Percentiles rank a stretch among this genome's conserved stretches.
Evolutionary conservation across 1,140 invertebrate species (phyloP).

Genomic region (Bicyclus anynana): DNA sequence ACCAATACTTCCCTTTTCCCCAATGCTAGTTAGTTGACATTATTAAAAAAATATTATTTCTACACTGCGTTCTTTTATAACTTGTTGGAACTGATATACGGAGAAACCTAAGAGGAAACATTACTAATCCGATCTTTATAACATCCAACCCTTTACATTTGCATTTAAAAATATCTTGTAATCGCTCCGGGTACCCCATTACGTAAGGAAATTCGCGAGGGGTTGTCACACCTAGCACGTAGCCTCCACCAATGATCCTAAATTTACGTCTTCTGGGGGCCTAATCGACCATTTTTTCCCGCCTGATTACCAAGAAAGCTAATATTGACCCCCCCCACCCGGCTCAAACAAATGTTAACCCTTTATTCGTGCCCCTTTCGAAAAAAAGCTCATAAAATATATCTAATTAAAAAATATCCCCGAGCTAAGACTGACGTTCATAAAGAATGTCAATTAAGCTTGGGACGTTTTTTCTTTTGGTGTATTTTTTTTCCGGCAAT

Average conservation of each 20-base stretch:
- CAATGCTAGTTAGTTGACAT: too few relatives aligned
- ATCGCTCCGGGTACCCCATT: conserved; percentile 38
- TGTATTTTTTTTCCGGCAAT: conserved; percentile 57
- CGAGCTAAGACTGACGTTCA: conserved; percentile 73
- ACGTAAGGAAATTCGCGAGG: conserved; percentile 29
- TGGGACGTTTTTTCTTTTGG: conserved; percentile 58
- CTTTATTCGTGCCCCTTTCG: conserved; percentile 67
- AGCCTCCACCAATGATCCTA: conserved; percentile 61
- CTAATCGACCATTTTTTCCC: conserved; percentile 74
- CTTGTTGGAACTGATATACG: too few relatives aligned
- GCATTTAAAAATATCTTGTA: conserved; percentile 24
- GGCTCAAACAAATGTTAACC: conserved; percentile 75
- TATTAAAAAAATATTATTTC: too few relatives aligned
- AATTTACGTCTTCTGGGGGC: conserved; percentile 65
- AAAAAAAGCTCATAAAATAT: conserved; percentile 77
- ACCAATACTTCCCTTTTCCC: too few relatives aligned
- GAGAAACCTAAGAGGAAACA: not conserved
- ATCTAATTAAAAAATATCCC: conserved; percentile 79
- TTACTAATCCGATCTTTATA: conserved; percentile 4
- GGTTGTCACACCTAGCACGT: conserved; percentile 48
- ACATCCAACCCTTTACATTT: conserved; percentile 10
- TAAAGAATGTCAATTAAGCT: conserved; percentile 78
- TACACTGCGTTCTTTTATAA: too few relatives aligned
- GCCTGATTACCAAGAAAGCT: conserved; percentile 69
- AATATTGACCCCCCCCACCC: conserved; percentile 63